Evolutionary conservation across 2,113 vertebrate genomes (phyloP), one percentile per base, ranked within the genome.

Genomic region (Acanthochromis polyacanthus): DNA sequence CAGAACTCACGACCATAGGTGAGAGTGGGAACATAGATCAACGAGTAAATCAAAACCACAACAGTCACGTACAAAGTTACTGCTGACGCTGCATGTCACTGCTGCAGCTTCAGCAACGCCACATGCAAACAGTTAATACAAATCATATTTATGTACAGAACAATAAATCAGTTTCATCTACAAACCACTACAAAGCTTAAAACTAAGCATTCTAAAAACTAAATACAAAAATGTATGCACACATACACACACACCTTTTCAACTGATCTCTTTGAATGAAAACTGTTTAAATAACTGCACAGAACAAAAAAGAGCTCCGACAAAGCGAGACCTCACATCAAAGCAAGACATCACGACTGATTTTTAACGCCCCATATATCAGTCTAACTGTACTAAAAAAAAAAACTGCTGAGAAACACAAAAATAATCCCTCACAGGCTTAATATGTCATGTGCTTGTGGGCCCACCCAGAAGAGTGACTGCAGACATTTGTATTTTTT

Each of bases 401-500:
- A 58, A 82, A 86, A 84, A 80, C 70, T 75, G 87, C 85, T 80
- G 88, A 91, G 84, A 78, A 78, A 83, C 46, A 82, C 75, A 88
- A 72, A 91, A 86, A 70, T 82, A 88, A 86, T 91, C 69, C 45
- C 43, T 81, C 32, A 4, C 80, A 81, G 88, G 84, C 82, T 72
- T 67, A 55, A 86, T 84, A 75, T 80, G 86, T 91, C 71, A 89
- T 76, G 68, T 48, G 76, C 75, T 71, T 23, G 23, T 19, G 30
- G 78, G 92, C 86, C 94, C 93, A 95, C 93, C 94, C 93, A 93
- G 92, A 85, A 93, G 81, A 89, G 36, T 56, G 71, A 80, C 67
- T 82, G 66, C 74, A 89, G 76, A 71, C 75, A 20, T 85, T 87
- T 83, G 62, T 90, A 72, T 76, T 74, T 76, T 86, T 86, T 87